Base-by-base conservation (phyloP, 35 echinoderm and acorn worm genomes). In the Lytechinus variegatus region DNA sequence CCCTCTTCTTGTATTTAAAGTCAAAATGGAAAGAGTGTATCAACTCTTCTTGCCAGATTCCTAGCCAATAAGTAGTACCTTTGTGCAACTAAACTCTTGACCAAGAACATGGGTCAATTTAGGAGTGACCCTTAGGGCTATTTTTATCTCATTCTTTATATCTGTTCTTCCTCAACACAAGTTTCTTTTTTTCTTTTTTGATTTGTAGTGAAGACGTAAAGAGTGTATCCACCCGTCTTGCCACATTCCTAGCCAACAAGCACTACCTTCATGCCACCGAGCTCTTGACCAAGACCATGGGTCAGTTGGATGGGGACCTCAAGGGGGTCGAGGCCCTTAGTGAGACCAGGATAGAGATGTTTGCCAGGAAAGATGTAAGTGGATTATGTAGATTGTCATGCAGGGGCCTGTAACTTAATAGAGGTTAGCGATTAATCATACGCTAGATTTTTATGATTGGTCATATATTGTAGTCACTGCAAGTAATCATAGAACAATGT, bases 181-280 rank as follows among this genome's bases (percentile, higher is more conserved):
- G 29, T 52, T 52, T 60, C 27, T 57, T 21, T 94, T 94, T 29
- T 54, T 94, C 13, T 27, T 52, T 27, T 94, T 94, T 60, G 33
- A 19, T 79, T 27, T 94, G 24, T 96, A 99, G 98, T 86, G 98
- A 99, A 90, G 97, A 98, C 89, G 98, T 99, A 10, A 98, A 97
- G 92, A 96, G 95, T 96, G 97, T 97, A 24, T 95, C 98, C 24
- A 95, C 96, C 61, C 96, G 97, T 44, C 95, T 99, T 54, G 94
- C 97, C 27, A 88, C 94, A 28, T 98, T 97, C 94, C 95, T 99
- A 9, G 89, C 91, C 55, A 96, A 95, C 94, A 99, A 99, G 60
- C 95, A 97, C 89, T 99, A 99, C 96, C 96, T 99, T 0, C 98
- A 99, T 95, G 98, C 98, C 53, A 98, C 98, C 60, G 97, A 99